Percentiles rank a stretch among this genome's conserved stretches.
These are phyloP conservation scores for Phymastichus coffea DNA, from an alignment of 1,140 invertebrate species.

Conservation along the genomic window DNA sequence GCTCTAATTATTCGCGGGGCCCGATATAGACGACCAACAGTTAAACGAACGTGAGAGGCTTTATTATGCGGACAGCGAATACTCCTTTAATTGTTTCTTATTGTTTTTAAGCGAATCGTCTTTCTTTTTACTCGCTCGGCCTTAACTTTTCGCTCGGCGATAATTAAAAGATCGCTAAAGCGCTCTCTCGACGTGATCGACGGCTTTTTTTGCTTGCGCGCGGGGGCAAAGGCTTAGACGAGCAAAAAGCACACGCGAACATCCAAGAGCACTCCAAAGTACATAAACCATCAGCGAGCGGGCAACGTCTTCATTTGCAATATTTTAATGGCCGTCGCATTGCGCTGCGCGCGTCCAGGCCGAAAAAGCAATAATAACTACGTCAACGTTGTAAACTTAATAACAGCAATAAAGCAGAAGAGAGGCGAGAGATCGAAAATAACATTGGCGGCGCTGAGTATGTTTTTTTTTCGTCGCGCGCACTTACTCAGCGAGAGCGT, in stretches of 20 bases:
- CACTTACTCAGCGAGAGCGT: background rate
- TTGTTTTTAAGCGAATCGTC: conserved; percentile 3
- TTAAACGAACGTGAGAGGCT: background rate
- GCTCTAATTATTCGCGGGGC: conserved; percentile 29
- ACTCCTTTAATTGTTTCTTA: conserved; percentile 26
- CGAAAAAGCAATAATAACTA: conserved; percentile 16
- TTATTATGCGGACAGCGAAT: conserved; percentile 2
- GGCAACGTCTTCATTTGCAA: conserved; percentile 17
- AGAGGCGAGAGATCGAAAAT: background rate
- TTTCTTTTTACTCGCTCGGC: background rate
- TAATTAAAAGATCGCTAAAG: conserved; percentile 17
- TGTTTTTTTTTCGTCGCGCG: background rate
- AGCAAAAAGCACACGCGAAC: background rate
- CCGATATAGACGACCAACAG: background rate
- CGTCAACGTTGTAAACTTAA: conserved; percentile 7
- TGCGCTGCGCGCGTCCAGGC: background rate
- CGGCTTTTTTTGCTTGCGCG: background rate
- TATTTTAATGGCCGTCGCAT: conserved; percentile 27
- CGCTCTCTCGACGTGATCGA: background rate
- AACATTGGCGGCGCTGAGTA: background rate
- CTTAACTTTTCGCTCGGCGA: background rate
- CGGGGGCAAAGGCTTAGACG: background rate
- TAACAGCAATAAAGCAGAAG: conserved; percentile 20
- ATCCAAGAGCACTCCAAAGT: background rate
- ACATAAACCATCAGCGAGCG: too few species aligned